These are phyloP conservation scores for Tursiops truncatus DNA, from an alignment of 2,113 vertebrate genomes.

Conservation along the genomic window DNA sequence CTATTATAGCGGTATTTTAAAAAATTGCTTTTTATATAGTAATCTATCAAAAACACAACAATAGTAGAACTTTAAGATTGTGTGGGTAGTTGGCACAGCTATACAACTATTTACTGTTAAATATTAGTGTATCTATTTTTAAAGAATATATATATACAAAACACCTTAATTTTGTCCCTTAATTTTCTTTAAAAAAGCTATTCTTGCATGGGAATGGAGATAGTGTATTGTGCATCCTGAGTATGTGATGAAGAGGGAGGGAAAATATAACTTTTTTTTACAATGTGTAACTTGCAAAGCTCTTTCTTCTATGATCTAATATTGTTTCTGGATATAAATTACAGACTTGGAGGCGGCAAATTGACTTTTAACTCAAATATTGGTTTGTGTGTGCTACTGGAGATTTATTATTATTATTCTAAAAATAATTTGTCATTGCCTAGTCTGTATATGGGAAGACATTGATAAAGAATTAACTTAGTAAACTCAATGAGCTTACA, in stretches of 20 bases:
- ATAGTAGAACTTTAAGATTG: not conserved
- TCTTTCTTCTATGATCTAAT: not conserved
- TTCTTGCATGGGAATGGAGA: not conserved
- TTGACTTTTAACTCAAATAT: not conserved
- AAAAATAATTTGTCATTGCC: not conserved
- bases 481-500: not conserved
- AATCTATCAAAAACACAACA: not conserved
- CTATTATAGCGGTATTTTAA: not conserved
- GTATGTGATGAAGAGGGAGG: not conserved
- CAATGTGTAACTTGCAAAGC: not conserved
- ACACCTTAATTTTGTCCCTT: not conserved
- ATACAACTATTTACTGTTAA: no score
- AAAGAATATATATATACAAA: no score
- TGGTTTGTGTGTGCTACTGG: not conserved
- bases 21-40: not conserved
- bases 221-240: not conserved
- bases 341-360: not conserved
- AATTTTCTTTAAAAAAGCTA: not conserved
- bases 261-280: not conserved
- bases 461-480: not conserved
- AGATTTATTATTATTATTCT: not conserved
- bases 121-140: no score
- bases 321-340: not conserved
- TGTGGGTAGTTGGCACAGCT: no score
- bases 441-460: not conserved